phyloP scores from a whole-genome alignment of 2,113 vertebrate species.

The Willisornis vidua region DNA sequence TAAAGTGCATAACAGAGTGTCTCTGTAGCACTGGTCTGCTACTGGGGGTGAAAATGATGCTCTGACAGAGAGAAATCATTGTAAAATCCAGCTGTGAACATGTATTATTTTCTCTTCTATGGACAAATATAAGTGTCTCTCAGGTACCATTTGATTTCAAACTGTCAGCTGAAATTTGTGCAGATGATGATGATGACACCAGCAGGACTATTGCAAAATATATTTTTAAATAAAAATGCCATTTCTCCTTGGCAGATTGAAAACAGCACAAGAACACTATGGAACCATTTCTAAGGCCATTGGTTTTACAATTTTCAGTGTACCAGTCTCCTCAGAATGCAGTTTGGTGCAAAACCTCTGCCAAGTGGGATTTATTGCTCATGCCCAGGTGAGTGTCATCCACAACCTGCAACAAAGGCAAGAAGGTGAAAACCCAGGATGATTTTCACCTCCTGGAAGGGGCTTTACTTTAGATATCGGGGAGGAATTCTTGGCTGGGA shows the following conservation, averaged over 20 bases:
- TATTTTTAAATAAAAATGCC: conserved; percentile 55
- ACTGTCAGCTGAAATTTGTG: conserved; percentile 52
- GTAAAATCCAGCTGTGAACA: conserved; percentile 29
- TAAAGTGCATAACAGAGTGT: background rate
- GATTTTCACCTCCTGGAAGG: background rate
- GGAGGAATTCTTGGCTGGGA: rapidly evolving
- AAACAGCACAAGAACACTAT: background rate
- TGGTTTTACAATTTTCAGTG: background rate
- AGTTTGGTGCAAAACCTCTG: background rate
- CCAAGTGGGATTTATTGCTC: background rate
- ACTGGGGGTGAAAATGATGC: background rate
- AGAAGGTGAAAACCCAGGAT: background rate
- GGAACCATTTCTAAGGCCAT: background rate
- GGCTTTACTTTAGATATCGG: rapidly evolving
- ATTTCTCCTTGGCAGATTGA: conserved; percentile 24
- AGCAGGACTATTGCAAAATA: conserved; percentile 25
- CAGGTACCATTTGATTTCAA: conserved; percentile 28
- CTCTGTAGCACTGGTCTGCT: background rate
- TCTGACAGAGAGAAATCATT: background rate
- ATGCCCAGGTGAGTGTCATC: background rate
- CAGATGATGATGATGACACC: conserved; percentile 46
- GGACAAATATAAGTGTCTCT: background rate
- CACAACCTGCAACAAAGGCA: background rate
- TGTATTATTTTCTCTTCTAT: background rate
- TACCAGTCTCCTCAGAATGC: background rate